These are phyloP conservation scores for Varanus salvator DNA, from an alignment of 2,113 vertebrate genomes.

Conservation along the genomic window DNA sequence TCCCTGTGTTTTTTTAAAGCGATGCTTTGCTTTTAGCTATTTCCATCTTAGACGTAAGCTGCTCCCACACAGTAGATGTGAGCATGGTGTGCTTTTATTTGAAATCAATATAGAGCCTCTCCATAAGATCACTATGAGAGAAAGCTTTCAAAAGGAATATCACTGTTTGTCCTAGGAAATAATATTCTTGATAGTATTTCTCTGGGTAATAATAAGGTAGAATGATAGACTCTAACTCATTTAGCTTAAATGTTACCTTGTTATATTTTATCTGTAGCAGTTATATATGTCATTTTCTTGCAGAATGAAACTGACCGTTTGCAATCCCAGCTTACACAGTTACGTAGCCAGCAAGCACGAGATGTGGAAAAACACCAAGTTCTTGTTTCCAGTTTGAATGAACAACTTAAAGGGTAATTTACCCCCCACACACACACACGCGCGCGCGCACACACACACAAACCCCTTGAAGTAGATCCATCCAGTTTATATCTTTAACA, in stretches of 20 bases:
- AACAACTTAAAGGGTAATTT: slow-evolving; percentile 88
- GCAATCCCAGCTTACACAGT: slow-evolving; percentile 80
- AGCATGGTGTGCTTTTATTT: slow-evolving; percentile 25
- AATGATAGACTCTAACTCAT: background rate
- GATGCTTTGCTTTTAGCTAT: background rate
- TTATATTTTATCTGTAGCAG: background rate
- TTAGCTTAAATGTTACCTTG: background rate
- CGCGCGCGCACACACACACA: too few relatives aligned
- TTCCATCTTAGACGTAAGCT: slow-evolving; percentile 51
- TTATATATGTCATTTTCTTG: slow-evolving; percentile 13
- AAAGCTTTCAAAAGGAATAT: slow-evolving; percentile 20
- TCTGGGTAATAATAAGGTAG: background rate
- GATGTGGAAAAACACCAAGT: slow-evolving; percentile 87
- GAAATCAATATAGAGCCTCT: background rate
- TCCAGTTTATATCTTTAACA: background rate
- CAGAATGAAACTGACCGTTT: slow-evolving; percentile 88
- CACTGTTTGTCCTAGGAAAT: background rate
- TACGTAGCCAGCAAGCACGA: slow-evolving; percentile 82
- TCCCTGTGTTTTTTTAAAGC: slow-evolving; percentile 16
- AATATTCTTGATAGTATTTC: background rate
- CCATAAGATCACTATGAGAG: background rate
- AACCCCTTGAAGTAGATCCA: background rate
- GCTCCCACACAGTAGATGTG: slow-evolving; percentile 47
- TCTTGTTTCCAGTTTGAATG: slow-evolving; percentile 82
- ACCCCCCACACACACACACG: too few relatives aligned